Conservation (phyloP, 2,888 invertebrate species). For the Hypena proboscidalis region DNA sequence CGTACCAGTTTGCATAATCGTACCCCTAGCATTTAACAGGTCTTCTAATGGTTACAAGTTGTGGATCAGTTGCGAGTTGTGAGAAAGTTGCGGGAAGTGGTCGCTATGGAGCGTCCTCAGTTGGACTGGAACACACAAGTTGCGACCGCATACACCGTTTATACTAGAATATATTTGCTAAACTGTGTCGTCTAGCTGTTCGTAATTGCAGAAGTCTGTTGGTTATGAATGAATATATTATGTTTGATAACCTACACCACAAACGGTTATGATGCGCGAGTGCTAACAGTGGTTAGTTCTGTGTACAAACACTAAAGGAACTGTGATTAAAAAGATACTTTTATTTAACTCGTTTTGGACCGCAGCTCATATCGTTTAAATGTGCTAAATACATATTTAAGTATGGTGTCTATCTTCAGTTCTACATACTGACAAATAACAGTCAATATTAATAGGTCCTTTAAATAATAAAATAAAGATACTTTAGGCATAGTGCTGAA, state of each 20-base stretch:
- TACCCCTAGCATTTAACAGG: conserved; percentile 46
- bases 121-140: conserved; percentile 36
- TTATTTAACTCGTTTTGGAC: too few species aligned
- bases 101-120: conserved; percentile 29
- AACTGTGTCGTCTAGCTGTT: conserved; percentile 57
- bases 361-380: too few species aligned
- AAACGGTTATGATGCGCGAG: conserved; percentile 37
- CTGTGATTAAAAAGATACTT: too few species aligned
- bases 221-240: conserved; percentile 35
- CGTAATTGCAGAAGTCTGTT: conserved; percentile 61
- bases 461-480: too few species aligned
- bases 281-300: too few species aligned
- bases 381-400: too few species aligned
- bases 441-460: not conserved
- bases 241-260: conserved; percentile 50
- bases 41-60: conserved; percentile 49
- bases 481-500: too few species aligned
- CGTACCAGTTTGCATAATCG: conserved; percentile 46
- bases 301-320: too few species aligned
- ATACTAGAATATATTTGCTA: conserved; percentile 60
- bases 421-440: too few species aligned
- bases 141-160: conserved; percentile 58
- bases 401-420: too few species aligned
- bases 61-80: conserved; percentile 41
- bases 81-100: conserved; percentile 42